Evolutionary conservation across 2,113 vertebrate genomes (phyloP).

Genomic region (Aplodontia rufa): DNA sequence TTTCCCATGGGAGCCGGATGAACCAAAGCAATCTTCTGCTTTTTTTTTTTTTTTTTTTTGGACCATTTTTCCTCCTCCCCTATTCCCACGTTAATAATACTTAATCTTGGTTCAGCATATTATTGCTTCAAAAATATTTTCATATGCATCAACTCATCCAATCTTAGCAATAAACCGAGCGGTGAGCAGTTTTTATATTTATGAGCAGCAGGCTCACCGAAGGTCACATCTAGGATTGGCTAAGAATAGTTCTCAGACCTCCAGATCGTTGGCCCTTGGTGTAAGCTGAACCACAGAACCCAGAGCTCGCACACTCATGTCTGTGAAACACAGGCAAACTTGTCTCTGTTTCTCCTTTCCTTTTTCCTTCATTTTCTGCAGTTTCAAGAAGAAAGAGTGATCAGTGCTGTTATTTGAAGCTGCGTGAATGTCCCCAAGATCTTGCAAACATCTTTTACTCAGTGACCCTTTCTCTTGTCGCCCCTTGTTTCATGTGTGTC

Average conservation of each 20-base stretch:
- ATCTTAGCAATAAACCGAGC: background rate
- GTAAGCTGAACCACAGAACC: background rate
- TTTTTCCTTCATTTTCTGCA: background rate
- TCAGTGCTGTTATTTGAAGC: conserved; percentile 30
- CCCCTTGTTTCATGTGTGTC: background rate
- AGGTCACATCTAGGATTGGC: background rate
- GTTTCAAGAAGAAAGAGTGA: background rate
- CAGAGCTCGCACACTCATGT: background rate
- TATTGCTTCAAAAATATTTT: conserved; percentile 45
- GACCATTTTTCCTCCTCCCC: background rate
- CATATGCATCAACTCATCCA: background rate
- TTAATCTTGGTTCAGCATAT: conserved; percentile 28
- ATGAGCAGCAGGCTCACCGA: background rate
- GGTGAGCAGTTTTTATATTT: conserved; percentile 30
- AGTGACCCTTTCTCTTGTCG: conserved; percentile 37
- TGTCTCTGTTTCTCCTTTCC: background rate
- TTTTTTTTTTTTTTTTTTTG: background rate
- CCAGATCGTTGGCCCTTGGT: background rate
- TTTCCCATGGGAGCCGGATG: background rate
- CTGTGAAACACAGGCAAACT: background rate
- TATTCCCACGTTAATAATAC: conserved; percentile 21
- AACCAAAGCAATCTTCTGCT: background rate
- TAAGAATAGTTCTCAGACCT: conserved; percentile 28
- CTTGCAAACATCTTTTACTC: conserved; percentile 66
- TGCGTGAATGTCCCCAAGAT: background rate